phyloP scores from a whole-genome alignment of 2,113 vertebrate species.

The Callipepla californica region DNA sequence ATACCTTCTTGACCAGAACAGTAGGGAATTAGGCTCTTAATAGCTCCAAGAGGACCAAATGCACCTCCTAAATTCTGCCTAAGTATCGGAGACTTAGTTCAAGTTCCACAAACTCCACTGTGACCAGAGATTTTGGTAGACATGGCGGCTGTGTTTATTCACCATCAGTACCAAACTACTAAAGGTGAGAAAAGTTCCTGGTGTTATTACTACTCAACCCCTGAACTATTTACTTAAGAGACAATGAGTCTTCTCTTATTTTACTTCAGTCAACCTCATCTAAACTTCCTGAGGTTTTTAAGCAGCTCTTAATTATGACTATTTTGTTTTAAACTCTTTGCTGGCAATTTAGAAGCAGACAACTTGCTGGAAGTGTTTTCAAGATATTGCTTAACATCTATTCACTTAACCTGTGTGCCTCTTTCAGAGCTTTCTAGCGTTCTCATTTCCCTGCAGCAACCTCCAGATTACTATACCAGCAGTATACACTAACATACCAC shows the following conservation, averaged over 20 bases:
- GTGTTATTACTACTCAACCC: accelerated
- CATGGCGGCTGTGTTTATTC: not conserved
- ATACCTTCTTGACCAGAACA: not conserved
- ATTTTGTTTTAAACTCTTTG: not conserved
- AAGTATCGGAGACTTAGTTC: not conserved
- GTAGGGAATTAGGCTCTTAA: not conserved
- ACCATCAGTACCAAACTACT: not conserved
- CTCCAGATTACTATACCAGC: not conserved
- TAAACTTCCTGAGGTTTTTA: not conserved
- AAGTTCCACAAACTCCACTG: not conserved
- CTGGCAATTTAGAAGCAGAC: constrained; percentile 8
- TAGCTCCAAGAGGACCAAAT: not conserved
- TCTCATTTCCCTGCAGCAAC: constrained; percentile 48
- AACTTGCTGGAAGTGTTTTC: not conserved
- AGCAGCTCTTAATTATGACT: not conserved
- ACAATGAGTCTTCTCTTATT: not conserved
- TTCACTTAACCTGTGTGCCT: constrained; percentile 35
- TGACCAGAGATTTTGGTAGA: not conserved
- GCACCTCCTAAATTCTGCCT: not conserved
- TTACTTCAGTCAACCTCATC: not conserved
- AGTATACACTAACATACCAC: not conserved
- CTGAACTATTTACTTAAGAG: not conserved
- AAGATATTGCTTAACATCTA: not conserved
- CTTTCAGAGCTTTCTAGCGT: not conserved
- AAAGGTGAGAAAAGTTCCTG: not conserved